Evolutionary conservation across 1,140 invertebrate species (phyloP).

Genomic region (Euwallacea fornicatus): DNA sequence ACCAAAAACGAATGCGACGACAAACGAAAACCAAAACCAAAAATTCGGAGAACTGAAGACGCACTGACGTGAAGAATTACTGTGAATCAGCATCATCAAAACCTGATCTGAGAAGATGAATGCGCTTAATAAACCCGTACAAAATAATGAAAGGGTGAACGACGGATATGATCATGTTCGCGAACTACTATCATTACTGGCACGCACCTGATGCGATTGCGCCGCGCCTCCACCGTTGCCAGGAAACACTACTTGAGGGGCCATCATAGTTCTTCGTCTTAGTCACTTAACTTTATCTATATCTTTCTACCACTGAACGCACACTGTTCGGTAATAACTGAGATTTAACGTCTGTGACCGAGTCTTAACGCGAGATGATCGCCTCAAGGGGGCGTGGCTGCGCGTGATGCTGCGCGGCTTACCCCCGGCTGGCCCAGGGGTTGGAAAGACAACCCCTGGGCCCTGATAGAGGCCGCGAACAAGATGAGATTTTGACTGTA

Average conservation of each 20-base stretch:
- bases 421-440: constrained; percentile 31
- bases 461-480: constrained; percentile 15
- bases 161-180: too few relatives aligned
- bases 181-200: constrained; percentile 41
- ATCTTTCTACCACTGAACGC: constrained; percentile 30
- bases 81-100: too few relatives aligned
- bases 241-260: constrained; percentile 42
- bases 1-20: too few relatives aligned
- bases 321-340: constrained; percentile 52
- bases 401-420: constrained; percentile 46
- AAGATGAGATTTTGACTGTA: constrained; percentile 10
- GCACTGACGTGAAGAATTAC: too few relatives aligned
- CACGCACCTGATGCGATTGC: constrained; percentile 52
- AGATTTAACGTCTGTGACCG: constrained; percentile 43
- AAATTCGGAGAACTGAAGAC: too few relatives aligned
- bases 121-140: constrained; percentile 1
- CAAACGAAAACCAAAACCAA: too few relatives aligned
- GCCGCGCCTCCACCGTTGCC: constrained; percentile 32
- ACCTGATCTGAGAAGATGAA: not conserved
- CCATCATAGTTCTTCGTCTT: constrained; percentile 47
- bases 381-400: constrained; percentile 46
- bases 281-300: constrained; percentile 44
- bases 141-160: constrained; percentile 39
- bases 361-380: constrained; percentile 45
- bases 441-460: constrained; percentile 26